phyloP scores from a whole-genome alignment of 2,797 vertebrate species.

The Pseudochirops corinnae region DNA sequence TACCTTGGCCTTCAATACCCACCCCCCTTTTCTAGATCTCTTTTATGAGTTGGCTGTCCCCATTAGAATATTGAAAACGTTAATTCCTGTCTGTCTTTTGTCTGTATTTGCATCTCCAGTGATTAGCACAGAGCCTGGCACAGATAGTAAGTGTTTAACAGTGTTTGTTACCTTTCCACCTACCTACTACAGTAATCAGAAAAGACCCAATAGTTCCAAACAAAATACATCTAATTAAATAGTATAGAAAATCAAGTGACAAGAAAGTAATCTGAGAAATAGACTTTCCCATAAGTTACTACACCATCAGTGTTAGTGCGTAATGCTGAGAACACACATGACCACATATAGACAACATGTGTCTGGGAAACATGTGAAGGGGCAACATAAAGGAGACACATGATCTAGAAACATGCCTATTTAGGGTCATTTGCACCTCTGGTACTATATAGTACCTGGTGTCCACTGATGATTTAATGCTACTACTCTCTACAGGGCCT shows the following conservation, averaged over 20 bases:
- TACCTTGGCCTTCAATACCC: too few species aligned
- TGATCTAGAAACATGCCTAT: neutral
- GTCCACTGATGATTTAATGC: neutral
- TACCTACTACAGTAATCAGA: neutral
- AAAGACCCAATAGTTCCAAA: neutral
- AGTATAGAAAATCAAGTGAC: neutral
- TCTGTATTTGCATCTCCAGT: too few species aligned
- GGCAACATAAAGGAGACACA: neutral
- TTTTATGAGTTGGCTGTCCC: too few species aligned
- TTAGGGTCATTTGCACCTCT: neutral
- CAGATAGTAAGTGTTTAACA: neutral
- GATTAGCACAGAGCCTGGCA: neutral
- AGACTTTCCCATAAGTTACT: neutral
- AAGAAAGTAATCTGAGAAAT: neutral
- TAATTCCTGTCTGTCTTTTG: too few species aligned
- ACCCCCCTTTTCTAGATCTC: too few species aligned
- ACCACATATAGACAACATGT: neutral
- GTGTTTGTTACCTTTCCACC: neutral
- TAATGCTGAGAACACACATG: neutral
- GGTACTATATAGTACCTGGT: neutral
- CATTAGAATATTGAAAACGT: too few species aligned
- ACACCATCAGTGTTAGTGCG: neutral
- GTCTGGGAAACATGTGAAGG: neutral
- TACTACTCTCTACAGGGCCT: neutral
- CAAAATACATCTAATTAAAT: neutral